Percentiles rank a stretch among this genome's conserved stretches.
Evolutionary conservation across 2,797 vertebrate species (phyloP).

Genomic region (Distichodus sexfasciatus): DNA sequence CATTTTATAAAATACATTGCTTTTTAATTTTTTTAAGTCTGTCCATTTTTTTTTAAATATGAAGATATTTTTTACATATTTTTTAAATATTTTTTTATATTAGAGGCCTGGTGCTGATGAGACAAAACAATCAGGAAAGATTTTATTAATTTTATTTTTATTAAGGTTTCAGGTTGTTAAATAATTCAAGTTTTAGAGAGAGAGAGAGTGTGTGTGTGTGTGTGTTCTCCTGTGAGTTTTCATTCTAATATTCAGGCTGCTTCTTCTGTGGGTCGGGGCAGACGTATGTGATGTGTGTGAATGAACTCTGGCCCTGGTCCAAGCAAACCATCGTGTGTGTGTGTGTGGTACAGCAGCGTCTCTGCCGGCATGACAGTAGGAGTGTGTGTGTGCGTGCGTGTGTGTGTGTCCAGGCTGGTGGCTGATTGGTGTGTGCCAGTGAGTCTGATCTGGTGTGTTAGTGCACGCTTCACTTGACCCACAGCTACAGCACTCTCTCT

Average conservation of each 20-base stretch:
- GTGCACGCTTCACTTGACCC: conserved; percentile 65
- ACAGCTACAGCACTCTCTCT: conserved; percentile 62
- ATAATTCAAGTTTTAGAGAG: too few species aligned
- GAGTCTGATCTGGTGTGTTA: conserved; percentile 71
- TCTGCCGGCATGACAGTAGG: conserved; percentile 20
- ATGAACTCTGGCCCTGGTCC: conserved; percentile 30
- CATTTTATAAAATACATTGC: too few species aligned
- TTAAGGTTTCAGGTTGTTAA: too few species aligned
- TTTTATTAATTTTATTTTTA: too few species aligned
- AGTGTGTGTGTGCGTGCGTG: conserved; percentile 15
- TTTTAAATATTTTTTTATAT: too few species aligned
- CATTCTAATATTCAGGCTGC: conserved; percentile 41
- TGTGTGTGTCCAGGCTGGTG: conserved; percentile 64
- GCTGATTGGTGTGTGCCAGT: conserved; percentile 68
- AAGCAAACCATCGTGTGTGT: conserved; percentile 10
- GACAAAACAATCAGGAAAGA: too few species aligned
- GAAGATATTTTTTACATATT: too few species aligned
- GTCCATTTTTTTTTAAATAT: too few species aligned
- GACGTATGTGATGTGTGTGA: conserved; percentile 36
- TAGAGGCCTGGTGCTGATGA: too few species aligned
- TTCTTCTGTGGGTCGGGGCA: conserved; percentile 39
- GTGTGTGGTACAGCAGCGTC: too few species aligned
- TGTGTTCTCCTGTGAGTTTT: conserved; percentile 27
- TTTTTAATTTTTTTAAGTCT: too few species aligned
- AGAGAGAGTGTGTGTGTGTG: conserved; percentile 32